Conservation (phyloP, 2,888 invertebrate genomes). For the Caenorhabditis japonica region DNA sequence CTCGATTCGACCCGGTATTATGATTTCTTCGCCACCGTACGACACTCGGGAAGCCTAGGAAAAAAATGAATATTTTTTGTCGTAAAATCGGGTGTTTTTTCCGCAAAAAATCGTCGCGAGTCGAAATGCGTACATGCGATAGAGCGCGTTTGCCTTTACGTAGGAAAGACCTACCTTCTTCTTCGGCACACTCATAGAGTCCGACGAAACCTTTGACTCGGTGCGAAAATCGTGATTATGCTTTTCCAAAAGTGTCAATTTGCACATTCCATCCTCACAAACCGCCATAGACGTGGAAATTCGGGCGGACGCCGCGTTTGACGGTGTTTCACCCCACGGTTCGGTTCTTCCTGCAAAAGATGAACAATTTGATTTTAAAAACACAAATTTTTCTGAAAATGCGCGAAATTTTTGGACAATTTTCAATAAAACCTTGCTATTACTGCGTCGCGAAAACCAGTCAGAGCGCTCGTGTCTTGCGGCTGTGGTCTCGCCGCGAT, state of each 20-base stretch:
- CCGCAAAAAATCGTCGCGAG: no score
- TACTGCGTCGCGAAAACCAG: no score
- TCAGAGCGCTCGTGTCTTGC: no score
- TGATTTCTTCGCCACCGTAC: conserved; percentile 43
- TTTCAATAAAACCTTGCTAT: background rate
- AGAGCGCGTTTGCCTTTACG: no score
- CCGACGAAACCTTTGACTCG: conserved; percentile 25
- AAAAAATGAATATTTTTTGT: background rate
- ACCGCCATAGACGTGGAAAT: conserved; percentile 32
- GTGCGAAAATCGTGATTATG: conserved; percentile 45
- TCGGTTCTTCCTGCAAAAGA: conserved; percentile 39
- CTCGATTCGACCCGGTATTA: conserved; percentile 50
- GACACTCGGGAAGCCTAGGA: conserved; percentile 47
- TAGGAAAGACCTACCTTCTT: conserved; percentile 28
- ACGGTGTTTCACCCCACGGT: conserved; percentile 53
- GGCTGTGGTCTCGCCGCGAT: no score
- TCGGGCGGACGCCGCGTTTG: conserved; percentile 31
- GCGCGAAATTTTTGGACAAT: background rate
- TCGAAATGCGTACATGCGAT: no score
- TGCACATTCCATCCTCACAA: conserved; percentile 40
- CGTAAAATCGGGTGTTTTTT: no score
- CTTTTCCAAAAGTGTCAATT: conserved; percentile 46
- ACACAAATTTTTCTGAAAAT: background rate
- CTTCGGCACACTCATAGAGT: conserved; percentile 15
- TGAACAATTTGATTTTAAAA: background rate